These are phyloP conservation scores for Perognathus longimembris DNA, from an alignment of 2,113 vertebrate genomes.

Conservation along the genomic window DNA sequence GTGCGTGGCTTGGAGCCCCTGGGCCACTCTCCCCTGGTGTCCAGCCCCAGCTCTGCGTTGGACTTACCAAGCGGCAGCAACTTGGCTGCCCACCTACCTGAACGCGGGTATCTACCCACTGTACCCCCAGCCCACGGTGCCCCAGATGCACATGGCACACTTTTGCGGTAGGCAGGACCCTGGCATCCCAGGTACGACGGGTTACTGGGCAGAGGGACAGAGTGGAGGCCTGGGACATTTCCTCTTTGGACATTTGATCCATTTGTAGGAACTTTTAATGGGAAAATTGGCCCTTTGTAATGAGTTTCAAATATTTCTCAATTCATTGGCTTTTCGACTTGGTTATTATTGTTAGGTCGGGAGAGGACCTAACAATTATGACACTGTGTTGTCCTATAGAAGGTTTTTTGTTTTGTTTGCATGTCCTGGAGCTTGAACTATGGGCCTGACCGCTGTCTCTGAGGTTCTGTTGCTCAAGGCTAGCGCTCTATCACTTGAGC, in stretches of 20 bases:
- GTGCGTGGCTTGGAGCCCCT: background rate
- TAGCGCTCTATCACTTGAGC: no score
- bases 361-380: no score
- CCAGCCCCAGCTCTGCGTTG: background rate
- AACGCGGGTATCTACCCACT: slow-evolving; percentile 2
- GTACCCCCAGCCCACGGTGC: background rate
- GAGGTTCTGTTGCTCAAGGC: no score
- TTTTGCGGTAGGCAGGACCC: slow-evolving; percentile 44
- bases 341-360: background rate
- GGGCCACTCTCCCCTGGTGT: background rate
- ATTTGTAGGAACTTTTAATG: slow-evolving; percentile 13
- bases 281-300: background rate
- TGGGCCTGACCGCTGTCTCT: no score
- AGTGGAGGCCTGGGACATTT: background rate
- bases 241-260: background rate
- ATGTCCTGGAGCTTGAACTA: background rate
- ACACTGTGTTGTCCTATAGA: no score
- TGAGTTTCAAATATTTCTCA: background rate
- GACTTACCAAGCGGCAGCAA: background rate
- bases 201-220: background rate
- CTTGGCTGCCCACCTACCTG: slow-evolving; percentile 25
- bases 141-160: slow-evolving; percentile 71
- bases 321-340: background rate
- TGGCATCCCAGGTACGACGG: slow-evolving; percentile 54
- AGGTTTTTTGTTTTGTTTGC: background rate